Conservation (phyloP, 2,113 vertebrate genomes). For the Aegithalos caudatus region DNA sequence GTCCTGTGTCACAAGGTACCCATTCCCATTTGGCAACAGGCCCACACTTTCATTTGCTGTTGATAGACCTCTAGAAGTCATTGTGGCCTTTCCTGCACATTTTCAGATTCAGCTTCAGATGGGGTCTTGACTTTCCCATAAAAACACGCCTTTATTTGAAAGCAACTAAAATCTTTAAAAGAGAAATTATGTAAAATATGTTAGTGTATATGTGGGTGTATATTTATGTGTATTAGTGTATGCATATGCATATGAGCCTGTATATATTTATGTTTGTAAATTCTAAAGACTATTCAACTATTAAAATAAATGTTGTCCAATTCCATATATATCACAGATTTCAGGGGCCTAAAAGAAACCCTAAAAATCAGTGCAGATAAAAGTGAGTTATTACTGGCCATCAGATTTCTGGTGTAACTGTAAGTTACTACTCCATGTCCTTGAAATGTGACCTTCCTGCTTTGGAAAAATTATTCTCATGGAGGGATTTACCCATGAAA, state of each 20-base stretch:
- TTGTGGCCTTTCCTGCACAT: not conserved
- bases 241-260: not conserved
- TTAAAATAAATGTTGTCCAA: not conserved
- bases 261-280: not conserved
- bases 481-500: not conserved
- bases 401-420: not conserved
- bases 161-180: not conserved
- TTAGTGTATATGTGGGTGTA: not conserved
- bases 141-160: not conserved
- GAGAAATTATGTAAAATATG: not conserved
- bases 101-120: not conserved
- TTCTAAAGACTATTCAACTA: not conserved
- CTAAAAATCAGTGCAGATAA: not conserved
- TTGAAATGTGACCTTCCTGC: not conserved
- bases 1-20: not conserved
- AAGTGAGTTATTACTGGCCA: not conserved
- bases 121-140: not conserved
- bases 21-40: rapidly evolving
- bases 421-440: not conserved
- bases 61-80: not conserved
- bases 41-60: not conserved
- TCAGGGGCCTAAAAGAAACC: not conserved
- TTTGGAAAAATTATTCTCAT: not conserved
- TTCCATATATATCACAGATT: not conserved
- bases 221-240: not conserved